These are phyloP conservation scores for Ranitomeya imitator DNA, from an alignment of 2,113 vertebrate species.

Conservation along the genomic window DNA sequence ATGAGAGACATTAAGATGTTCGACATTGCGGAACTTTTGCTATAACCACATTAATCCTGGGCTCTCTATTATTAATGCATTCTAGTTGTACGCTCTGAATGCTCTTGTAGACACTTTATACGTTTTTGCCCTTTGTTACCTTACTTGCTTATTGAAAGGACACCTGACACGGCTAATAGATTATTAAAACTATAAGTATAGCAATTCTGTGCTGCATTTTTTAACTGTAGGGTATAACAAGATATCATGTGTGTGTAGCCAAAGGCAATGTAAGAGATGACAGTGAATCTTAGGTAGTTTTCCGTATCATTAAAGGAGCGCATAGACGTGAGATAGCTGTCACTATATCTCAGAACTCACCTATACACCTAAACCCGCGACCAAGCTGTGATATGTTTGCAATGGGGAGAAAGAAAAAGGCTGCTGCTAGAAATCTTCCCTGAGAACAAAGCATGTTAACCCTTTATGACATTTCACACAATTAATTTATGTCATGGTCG, in stretches of 20 bases:
- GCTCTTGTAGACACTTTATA: background rate
- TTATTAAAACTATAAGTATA: background rate
- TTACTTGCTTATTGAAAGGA: background rate
- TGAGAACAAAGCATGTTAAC: too few species aligned
- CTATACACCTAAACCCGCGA: too few species aligned
- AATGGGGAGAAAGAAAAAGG: too few species aligned
- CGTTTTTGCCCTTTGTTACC: background rate
- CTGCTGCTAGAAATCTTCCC: too few species aligned
- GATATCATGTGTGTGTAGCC: background rate
- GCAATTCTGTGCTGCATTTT: background rate
- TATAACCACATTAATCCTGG: background rate
- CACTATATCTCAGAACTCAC: too few species aligned
- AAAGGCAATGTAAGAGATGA: background rate
- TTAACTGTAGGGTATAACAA: background rate
- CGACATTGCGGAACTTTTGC: background rate
- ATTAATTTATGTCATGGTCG: too few species aligned
- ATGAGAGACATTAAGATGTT: background rate
- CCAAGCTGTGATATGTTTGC: too few species aligned
- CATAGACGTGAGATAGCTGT: too few species aligned
- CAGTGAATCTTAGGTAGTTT: background rate
- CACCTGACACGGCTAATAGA: background rate
- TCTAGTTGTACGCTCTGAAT: background rate
- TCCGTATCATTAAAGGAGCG: background rate
- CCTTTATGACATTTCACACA: too few species aligned
- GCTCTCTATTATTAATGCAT: background rate